Base-by-base conservation (phyloP, 2,113 vertebrate genomes). In the Epinephelus lanceolatus region DNA sequence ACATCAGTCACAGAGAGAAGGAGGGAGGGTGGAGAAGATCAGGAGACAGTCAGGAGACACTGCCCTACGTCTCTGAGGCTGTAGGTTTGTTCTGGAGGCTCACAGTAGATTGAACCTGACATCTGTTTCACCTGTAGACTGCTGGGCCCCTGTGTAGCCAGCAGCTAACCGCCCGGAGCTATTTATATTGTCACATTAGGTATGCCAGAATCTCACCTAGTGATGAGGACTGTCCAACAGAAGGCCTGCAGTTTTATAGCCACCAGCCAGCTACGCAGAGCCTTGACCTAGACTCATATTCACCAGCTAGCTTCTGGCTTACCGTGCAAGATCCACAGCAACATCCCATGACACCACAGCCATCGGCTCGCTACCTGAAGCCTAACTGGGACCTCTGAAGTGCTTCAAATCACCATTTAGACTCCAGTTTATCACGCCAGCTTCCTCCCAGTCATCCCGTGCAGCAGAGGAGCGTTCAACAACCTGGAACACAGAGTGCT, bases 91-190 rank as follows among this genome's bases (percentile, higher is more conserved):
- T 23, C 7, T 6, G 7, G 51, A 11, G 5, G 45, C 27, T 37
- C 71, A 37, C 23, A 15, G 70, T 27, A 13, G 45, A 59, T 21
- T 13, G 33, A 21, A 45, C 15, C 2, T 14, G 55, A 56, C n/a
- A 25, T 42, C 10, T 49, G 71, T 17, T n/a, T 21, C 25, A 30
- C 15, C 71, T 73, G 71, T 6, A 49, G 45, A 23, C 72, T 9
- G 52, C 1, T 70, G 27, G 17, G 6, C 30, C 53, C 3, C 13
- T 23, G 52, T 2, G 18, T 18, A 15, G 27, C 40, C 53, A 25
- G 21, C 61, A 66, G 49, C 61, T 66, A 55, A 51, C 25, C 4
- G 15, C 71, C 71, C 10, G n/a, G 6, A 76, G 74, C 37, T 56
- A 15, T 14, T 42, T 56, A 19, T 3, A 21, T 5, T 15, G 1